Percentiles rank a stretch among this genome's conserved stretches.
These are phyloP conservation scores for Epinephelus coioides DNA, from an alignment of 2,797 vertebrate genomes.

Conservation along the genomic window DNA sequence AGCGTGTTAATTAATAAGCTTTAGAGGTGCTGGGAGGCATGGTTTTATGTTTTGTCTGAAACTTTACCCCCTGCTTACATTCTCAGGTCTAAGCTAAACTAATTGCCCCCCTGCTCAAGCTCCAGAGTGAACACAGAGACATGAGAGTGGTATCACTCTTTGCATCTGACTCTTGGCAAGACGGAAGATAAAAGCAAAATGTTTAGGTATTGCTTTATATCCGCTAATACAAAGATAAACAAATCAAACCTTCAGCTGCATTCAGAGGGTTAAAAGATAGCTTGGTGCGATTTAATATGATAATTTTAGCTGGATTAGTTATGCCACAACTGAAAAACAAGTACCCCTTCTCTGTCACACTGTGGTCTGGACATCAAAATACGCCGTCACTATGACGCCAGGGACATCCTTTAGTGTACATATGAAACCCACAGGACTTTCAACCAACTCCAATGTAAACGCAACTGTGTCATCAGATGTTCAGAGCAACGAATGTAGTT, in stretches of 20 bases:
- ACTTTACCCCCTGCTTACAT: conserved; percentile 1
- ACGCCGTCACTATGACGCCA: too few species aligned
- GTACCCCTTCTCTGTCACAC: too few species aligned
- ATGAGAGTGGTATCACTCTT: background rate
- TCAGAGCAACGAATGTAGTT: too few species aligned
- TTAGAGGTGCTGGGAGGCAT: conserved; percentile 7
- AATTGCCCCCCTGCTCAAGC: background rate
- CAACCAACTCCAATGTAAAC: too few species aligned
- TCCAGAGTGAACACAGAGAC: background rate
- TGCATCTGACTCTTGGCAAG: background rate
- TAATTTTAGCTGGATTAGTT: background rate
- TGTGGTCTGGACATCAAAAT: too few species aligned
- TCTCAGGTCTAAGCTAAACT: conserved; percentile 20
- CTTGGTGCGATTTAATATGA: background rate
- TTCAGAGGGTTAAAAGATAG: background rate
- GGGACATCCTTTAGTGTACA: too few species aligned
- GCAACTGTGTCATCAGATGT: too few species aligned
- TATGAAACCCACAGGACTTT: too few species aligned
- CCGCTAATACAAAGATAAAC: background rate
- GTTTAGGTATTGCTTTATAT: background rate
- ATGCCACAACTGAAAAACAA: too few species aligned
- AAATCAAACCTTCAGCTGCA: background rate
- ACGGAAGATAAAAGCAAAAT: background rate
- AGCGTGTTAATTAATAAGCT: conserved; percentile 29
- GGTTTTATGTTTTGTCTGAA: conserved; percentile 18